Evolutionary conservation across 2,113 vertebrate species (phyloP).

Genomic region (Halcyon malimbica): DNA sequence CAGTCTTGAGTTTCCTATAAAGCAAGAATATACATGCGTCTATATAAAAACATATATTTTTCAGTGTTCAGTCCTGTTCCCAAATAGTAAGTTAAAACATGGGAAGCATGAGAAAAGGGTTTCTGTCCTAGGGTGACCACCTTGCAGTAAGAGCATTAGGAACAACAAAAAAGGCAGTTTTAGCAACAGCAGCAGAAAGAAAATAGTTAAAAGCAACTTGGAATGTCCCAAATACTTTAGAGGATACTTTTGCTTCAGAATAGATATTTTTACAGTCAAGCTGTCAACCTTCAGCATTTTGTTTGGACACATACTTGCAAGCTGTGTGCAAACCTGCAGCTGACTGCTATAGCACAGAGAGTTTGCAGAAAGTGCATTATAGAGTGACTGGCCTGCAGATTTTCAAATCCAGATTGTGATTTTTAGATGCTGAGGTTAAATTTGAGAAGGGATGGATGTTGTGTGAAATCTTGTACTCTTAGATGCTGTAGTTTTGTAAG

Average conservation of each 20-base stretch:
- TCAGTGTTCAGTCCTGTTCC: background rate
- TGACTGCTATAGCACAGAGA: background rate
- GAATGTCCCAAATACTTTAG: background rate
- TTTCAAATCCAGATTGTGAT: background rate
- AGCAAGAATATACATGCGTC: rapidly evolving
- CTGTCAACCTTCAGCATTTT: background rate
- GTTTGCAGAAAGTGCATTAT: background rate
- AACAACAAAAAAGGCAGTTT: background rate
- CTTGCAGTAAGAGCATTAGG: background rate
- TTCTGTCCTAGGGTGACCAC: background rate
- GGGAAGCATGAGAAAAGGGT: background rate
- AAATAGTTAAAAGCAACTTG: background rate
- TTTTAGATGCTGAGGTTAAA: background rate
- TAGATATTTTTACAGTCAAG: background rate
- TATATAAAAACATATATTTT: background rate
- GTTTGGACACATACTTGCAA: background rate
- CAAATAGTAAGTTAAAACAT: background rate
- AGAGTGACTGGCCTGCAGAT: background rate
- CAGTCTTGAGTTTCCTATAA: background rate
- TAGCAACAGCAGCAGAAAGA: background rate
- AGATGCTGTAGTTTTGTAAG: background rate
- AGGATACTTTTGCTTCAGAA: background rate
- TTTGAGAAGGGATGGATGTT: background rate
- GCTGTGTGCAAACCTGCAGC: background rate
- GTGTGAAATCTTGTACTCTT: background rate